Evolutionary conservation across 2,888 invertebrate genomes (phyloP).

Genomic region (Tetranychus truncatus): DNA sequence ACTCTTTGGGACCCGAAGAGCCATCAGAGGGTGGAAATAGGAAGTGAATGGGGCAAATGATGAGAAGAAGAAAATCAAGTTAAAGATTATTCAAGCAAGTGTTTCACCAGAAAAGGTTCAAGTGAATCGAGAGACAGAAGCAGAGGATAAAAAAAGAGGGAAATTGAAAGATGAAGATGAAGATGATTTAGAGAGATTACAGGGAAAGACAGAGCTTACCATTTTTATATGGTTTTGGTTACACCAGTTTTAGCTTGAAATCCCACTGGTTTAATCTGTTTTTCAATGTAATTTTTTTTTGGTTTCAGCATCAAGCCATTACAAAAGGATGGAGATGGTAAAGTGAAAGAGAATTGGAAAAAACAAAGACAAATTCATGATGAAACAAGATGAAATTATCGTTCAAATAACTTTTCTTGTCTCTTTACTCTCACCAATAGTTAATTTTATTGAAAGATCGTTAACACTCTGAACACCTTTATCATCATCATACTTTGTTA

Average conservation of each 20-base stretch:
- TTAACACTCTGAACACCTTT: neutral
- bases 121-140: conserved; percentile 20
- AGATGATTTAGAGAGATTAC: conserved; percentile 45
- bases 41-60: no score
- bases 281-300: neutral
- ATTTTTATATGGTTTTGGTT: neutral
- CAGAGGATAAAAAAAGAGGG: conserved; percentile 64
- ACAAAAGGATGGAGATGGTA: neutral
- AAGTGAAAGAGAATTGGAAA: neutral
- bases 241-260: neutral
- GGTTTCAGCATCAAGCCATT: neutral
- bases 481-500: neutral
- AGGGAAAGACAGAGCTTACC: neutral
- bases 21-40: no score
- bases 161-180: conserved; percentile 59
- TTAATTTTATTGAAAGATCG: neutral
- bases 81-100: no score
- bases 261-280: neutral
- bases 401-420: neutral
- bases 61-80: no score
- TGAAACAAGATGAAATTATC: neutral
- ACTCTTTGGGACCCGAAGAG: no score
- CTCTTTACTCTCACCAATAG: neutral
- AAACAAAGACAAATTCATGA: neutral
- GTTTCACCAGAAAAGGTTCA: no score